Conservation (phyloP, 1,140 invertebrate species). For the Hyles vespertilio region DNA sequence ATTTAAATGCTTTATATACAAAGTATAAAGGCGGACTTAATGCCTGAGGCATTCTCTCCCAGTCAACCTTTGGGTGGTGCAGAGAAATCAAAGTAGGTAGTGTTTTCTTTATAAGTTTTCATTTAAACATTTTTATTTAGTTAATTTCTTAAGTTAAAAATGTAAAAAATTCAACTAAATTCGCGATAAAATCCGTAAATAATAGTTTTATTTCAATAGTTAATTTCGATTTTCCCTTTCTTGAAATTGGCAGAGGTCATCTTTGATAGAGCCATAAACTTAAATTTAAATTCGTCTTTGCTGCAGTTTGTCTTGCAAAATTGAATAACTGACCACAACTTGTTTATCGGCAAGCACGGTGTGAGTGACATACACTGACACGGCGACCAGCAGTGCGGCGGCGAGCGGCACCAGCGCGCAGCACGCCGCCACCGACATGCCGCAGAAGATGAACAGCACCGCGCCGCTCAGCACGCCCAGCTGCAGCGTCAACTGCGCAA, state of each 20-base stretch:
- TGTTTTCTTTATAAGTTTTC: too few relatives aligned
- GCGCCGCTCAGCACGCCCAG: slow-evolving; percentile 40
- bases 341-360: slow-evolving; percentile 16
- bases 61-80: too few relatives aligned
- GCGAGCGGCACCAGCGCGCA: slow-evolving; percentile 27
- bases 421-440: slow-evolving; percentile 28
- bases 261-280: background rate
- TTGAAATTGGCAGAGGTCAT: background rate
- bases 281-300: background rate
- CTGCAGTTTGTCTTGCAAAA: background rate
- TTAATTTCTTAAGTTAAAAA: too few relatives aligned
- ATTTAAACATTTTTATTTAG: background rate
- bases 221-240: background rate
- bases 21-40: too few relatives aligned
- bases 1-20: too few relatives aligned
- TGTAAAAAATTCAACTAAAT: too few relatives aligned
- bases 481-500: slow-evolving; percentile 45
- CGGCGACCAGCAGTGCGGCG: slow-evolving; percentile 18
- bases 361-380: slow-evolving; percentile 23
- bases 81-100: too few relatives aligned
- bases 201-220: background rate
- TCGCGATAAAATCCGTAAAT: too few relatives aligned
- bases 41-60: too few relatives aligned
- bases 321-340: background rate
- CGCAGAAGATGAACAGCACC: slow-evolving; percentile 52